Percentiles rank a stretch among this genome's conserved stretches.
Conservation (phyloP, 2,113 vertebrate species). For the Chauna torquata region DNA sequence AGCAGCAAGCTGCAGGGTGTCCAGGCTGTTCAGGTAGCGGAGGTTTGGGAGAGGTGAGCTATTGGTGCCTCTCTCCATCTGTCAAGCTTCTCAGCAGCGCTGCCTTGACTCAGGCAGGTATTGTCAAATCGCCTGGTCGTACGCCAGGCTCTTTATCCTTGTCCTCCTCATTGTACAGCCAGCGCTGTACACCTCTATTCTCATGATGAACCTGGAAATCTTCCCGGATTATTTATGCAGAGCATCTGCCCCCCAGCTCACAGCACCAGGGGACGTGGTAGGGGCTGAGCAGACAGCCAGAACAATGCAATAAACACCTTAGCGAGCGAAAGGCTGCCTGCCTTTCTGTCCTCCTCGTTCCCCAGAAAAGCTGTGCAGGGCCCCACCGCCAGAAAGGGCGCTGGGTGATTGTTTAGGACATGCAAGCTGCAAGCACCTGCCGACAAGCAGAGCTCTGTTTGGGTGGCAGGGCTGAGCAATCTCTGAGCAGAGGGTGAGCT, state of each 20-base stretch:
- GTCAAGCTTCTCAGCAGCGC: background rate
- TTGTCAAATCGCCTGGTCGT: background rate
- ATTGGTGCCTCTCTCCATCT: conserved; percentile 35
- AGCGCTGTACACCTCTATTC: background rate
- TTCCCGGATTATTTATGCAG: conserved; percentile 4
- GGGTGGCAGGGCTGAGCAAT: background rate
- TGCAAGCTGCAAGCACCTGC: background rate
- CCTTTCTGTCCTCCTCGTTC: background rate
- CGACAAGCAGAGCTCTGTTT: background rate
- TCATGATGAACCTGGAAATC: background rate
- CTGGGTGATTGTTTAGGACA: background rate
- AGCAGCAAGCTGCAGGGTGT: conserved; percentile 14
- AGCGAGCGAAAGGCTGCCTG: background rate
- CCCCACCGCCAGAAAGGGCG: background rate
- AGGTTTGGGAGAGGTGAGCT: background rate
- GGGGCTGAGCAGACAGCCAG: background rate
- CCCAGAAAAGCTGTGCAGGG: background rate
- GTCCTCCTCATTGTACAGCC: background rate
- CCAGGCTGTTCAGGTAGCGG: background rate
- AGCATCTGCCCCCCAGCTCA: background rate
- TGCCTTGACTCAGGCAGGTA: conserved; percentile 1
- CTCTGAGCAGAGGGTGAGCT: background rate
- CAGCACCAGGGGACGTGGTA: background rate
- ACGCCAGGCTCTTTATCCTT: background rate
- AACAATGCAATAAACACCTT: background rate